phyloP scores from a whole-genome alignment of 2,113 vertebrate genomes.

The human region GRCh38 chr18:75463501-75464000 shows the following conservation, averaged over 20 bases:
- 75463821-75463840: slow-evolving; percentile 86
- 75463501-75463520: slow-evolving; percentile 74
- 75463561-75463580: slow-evolving; percentile 92
- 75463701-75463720: slow-evolving; percentile 72
- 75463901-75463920: slow-evolving; percentile 83
- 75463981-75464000: slow-evolving; percentile 86
- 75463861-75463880: slow-evolving; percentile 89
- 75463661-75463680: background rate
- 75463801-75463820: slow-evolving; percentile 79
- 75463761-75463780: slow-evolving; percentile 83
- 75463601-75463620: slow-evolving; percentile 91
- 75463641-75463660: slow-evolving; percentile 56
- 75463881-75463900: slow-evolving; percentile 86
- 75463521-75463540: slow-evolving; percentile 84
- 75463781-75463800: slow-evolving; percentile 85
- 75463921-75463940: slow-evolving; percentile 85
- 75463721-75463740: slow-evolving; percentile 75
- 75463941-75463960: slow-evolving; percentile 86
- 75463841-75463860: slow-evolving; percentile 88
- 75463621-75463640: slow-evolving; percentile 77
- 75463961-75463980: slow-evolving; percentile 77
- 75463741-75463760: slow-evolving; percentile 71
- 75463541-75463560: slow-evolving; percentile 91
- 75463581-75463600: slow-evolving; percentile 92
- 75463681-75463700: slow-evolving; percentile 27